A percentile compares a stretch with the other conserved stretches of the same genome.
These are phyloP conservation scores for Danaus chrysippus DNA, from an alignment of 2,888 invertebrate genomes.

Conservation along the genomic window DNA sequence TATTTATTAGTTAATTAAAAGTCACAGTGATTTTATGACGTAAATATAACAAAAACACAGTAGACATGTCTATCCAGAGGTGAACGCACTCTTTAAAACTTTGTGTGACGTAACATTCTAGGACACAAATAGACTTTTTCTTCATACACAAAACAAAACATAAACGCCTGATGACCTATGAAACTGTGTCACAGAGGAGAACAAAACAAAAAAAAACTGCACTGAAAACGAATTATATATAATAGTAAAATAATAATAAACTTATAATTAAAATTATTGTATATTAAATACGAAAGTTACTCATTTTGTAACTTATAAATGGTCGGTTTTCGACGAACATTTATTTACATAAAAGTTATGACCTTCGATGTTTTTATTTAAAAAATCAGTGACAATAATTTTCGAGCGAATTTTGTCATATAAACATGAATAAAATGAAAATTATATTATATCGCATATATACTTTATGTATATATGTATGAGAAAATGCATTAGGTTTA, in stretches of 20 bases:
- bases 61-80: conserved; percentile 45
- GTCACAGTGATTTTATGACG: no score
- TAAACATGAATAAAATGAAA: no score
- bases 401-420: no score
- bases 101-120: conserved; percentile 30
- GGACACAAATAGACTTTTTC: conserved; percentile 28
- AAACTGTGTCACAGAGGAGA: conserved; percentile 1
- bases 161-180: background rate
- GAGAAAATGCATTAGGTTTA: no score
- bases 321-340: no score
- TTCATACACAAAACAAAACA: conserved; percentile 11
- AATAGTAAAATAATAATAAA: background rate
- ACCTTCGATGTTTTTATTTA: no score
- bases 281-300: conserved; percentile 16
- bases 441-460: no score
- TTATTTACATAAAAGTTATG: no score
- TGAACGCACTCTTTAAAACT: conserved; percentile 55
- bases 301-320: conserved; percentile 10
- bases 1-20: no score
- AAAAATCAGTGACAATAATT: no score
- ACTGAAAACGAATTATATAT: background rate
- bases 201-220: background rate
- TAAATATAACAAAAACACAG: conserved; percentile 24
- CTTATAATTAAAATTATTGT: background rate
- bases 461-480: no score